Base-by-base conservation (phyloP, 2,113 vertebrate species). In the Melospiza melodia region DNA sequence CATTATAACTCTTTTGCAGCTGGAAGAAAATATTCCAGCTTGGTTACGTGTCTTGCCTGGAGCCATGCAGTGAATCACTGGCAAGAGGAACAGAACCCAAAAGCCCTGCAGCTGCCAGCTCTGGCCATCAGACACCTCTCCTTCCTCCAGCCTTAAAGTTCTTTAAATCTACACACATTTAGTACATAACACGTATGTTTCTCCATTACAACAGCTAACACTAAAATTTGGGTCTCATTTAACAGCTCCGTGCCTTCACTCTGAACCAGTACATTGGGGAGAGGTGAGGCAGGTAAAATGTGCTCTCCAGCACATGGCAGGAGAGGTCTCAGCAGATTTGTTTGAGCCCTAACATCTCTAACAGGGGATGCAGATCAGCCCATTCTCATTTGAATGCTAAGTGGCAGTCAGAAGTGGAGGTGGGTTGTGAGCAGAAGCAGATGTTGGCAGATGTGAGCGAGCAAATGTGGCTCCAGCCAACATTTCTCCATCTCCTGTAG, bases 61-160 rank as follows among this genome's bases (percentile, higher is more conserved):
- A 96, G 78, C 87, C 59, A 73, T 22, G 23, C 71, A 83, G 66
- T 83, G 58, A 95, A 84, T 96, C 94, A 86, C 83, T 58, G 63
- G 24, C 71, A 94, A 85, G 67, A 94, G 57, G 88, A 94, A 85
- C 54, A 86, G n/a, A 88, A 84, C 67, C 57, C 83, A 76, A 68
- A 90, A 76, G 58, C 68, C 46, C 22, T 73, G 51, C n/a, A 85
- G 76, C 48, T 93, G 61, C 78, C 66, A 76, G 72, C 44, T 76
- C 76, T 88, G 79, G n/a, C 49, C 89, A 76, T 85, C 80, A 57
- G 81, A 82, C 49, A 48, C 28, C 89, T 82, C 58, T 89, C 44
- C 65, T 57, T 94, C 66, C 67, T 79, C 44, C 66, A 91, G 54
- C 37, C 54, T 52, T 41, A 28, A 62, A 75, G 35, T 95, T 80